A percentile compares a stretch with the other conserved stretches of the same genome.
Evolutionary conservation across 2,888 invertebrate genomes (phyloP).

Genomic region (Ectropis crepuscularia): DNA sequence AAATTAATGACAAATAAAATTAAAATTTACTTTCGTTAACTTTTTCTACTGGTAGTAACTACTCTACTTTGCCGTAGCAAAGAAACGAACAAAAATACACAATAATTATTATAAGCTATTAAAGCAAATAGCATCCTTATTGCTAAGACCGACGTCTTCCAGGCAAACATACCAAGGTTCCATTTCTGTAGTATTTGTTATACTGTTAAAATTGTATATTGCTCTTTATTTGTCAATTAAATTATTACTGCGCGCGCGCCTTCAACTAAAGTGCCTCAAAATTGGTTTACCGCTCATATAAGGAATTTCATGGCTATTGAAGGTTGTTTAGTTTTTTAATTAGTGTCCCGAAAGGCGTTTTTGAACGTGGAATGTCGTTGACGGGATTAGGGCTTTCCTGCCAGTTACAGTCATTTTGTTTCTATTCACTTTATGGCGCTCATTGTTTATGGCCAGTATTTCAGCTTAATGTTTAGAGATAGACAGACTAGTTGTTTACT

Average conservation of each 20-base stretch:
- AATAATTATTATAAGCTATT: too few species aligned
- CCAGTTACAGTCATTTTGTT: constrained; percentile 62
- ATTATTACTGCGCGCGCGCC: constrained; percentile 66
- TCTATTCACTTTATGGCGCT: constrained; percentile 63
- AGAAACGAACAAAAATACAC: too few species aligned
- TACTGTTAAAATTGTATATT: constrained; percentile 18
- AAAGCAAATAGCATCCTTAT: too few species aligned
- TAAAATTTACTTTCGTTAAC: too few species aligned
- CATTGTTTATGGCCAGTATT: constrained; percentile 63
- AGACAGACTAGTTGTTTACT: constrained; percentile 34
- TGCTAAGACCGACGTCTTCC: too few species aligned
- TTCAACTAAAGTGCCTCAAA: constrained; percentile 72
- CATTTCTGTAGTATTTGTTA: not conserved
- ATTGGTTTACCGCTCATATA: constrained; percentile 78
- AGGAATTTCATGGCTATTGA: constrained; percentile 80
- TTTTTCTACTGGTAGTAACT: too few species aligned
- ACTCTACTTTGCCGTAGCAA: too few species aligned
- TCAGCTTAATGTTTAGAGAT: constrained; percentile 40
- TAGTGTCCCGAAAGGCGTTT: constrained; percentile 66
- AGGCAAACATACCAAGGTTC: too few species aligned
- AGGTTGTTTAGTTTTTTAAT: constrained; percentile 77
- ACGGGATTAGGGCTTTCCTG: constrained; percentile 62
- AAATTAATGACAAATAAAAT: too few species aligned
- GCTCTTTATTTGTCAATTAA: constrained; percentile 74
- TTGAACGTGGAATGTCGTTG: constrained; percentile 60